A percentile compares a stretch with the other conserved stretches of the same genome.
Evolutionary conservation across 92 coral and sea anemone genomes (phyloP).

Genomic region (Plumapathes pennacea): DNA sequence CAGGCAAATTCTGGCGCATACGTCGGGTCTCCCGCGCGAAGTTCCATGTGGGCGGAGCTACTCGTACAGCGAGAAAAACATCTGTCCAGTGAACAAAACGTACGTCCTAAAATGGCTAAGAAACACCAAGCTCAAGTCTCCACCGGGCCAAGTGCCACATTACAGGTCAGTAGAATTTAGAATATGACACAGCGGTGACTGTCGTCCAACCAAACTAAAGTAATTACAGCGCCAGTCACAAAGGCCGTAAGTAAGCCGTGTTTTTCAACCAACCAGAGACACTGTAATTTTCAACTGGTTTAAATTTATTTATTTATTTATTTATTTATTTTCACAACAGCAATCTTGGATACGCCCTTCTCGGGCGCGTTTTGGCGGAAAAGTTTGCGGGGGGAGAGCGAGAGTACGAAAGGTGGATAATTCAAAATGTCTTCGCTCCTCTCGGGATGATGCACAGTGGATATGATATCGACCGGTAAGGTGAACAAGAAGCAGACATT

Average conservation of each 20-base stretch:
- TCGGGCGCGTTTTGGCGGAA: conserved; percentile 71
- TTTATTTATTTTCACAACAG: conserved; percentile 25
- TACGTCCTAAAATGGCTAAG: conserved; percentile 62
- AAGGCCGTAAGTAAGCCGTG: not conserved
- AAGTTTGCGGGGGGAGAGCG: conserved; percentile 60
- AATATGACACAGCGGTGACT: not conserved
- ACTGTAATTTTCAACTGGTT: not conserved
- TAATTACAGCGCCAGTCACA: not conserved
- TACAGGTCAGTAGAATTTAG: conserved; percentile 63
- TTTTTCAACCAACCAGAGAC: not conserved
- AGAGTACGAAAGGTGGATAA: conserved; percentile 83
- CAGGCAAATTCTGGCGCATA: conserved; percentile 87
- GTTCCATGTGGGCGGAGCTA: conserved; percentile 88
- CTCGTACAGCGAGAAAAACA: conserved; percentile 60
- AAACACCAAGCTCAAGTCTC: conserved; percentile 63
- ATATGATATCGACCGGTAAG: conserved; percentile 67
- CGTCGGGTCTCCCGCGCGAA: conserved; percentile 97
- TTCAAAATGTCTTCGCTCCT: conserved; percentile 60
- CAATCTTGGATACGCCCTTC: conserved; percentile 85
- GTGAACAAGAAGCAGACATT: too few relatives aligned
- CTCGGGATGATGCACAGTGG: conserved; percentile 83
- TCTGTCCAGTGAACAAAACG: conserved; percentile 91
- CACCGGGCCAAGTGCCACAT: conserved; percentile 87
- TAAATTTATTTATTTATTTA: not conserved
- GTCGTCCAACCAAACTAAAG: too few relatives aligned